A percentile compares a stretch with the other conserved stretches of the same genome.
These are phyloP conservation scores for Peromyscus attwateri DNA, from an alignment of 2,797 vertebrate species.

Conservation along the genomic window DNA sequence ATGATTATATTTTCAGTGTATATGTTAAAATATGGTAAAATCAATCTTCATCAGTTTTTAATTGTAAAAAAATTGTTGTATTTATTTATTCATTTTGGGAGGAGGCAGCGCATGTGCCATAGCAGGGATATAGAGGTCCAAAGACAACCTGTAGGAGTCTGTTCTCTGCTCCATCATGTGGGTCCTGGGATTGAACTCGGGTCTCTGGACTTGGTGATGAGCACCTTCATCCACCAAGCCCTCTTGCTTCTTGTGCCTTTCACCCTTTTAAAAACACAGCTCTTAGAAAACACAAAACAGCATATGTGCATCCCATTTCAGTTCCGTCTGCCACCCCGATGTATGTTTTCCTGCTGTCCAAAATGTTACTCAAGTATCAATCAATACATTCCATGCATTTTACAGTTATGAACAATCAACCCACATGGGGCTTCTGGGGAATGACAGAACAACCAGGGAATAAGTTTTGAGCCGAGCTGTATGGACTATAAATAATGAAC, in stretches of 20 bases:
- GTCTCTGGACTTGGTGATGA: background rate
- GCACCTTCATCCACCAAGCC: background rate
- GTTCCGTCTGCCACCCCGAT: background rate
- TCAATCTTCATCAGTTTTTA: background rate
- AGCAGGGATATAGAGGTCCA: background rate
- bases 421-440: background rate
- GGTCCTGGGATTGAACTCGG: background rate
- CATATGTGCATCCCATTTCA: background rate
- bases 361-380: background rate
- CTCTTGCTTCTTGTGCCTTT: background rate
- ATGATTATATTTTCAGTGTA: background rate
- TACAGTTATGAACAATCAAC: background rate
- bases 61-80: background rate
- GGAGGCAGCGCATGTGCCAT: background rate
- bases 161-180: background rate
- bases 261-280: background rate
- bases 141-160: background rate
- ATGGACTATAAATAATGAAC: background rate
- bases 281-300: background rate
- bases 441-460: background rate
- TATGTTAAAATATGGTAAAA: background rate
- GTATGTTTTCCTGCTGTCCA: background rate
- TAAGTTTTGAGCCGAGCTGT: background rate
- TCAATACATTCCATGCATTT: background rate
- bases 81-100: background rate